Base-by-base conservation (phyloP, 2,888 invertebrate species). In the Timema podura region DNA sequence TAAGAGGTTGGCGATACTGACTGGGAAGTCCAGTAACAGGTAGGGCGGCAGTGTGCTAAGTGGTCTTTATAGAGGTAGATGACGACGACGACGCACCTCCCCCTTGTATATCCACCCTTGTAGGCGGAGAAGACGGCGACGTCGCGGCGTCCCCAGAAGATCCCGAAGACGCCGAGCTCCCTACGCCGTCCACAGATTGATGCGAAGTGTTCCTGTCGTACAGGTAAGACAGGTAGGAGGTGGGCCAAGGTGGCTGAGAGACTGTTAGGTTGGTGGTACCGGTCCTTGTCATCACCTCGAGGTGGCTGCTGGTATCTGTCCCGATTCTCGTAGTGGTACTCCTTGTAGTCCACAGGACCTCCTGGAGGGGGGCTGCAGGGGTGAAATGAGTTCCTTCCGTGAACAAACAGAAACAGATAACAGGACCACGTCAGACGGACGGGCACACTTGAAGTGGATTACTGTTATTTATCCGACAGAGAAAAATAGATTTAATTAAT, bases 261-360 rank as follows among this genome's bases (percentile, higher is more conserved):
- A n/a, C n/a, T n/a, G n/a, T n/a, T n/a, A n/a, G n/a, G n/a, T n/a
- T 7, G 61, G 61, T 61, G 61, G 9, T 57, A 30, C 6, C 30
- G 61, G 61, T 16, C 61, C 61, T 11, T 61, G 30, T 30, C 11
- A 5, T 30, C 61, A 15, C 57, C 57, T 9, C 61, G 10, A n/a
- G n/a, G n/a, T n/a, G n/a, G n/a, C n/a, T n/a, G n/a, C n/a, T n/a
- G n/a, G n/a, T n/a, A n/a, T n/a, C n/a, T 45, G 13, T 11, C 44
- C 30, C 61, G 61, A n/a, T 6, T 45, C 6, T 45, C 61, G 30
- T 61, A 61, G 61, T 61, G 61, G 15, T 61, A 61, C 30, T 61
- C 61, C 61, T 61, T 61, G 61, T 61, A 61, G 61, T 61, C 61
- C 30, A 61, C 61, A n/a, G n/a, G n/a, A n/a, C n/a, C n/a, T n/a